A percentile compares a stretch with the other conserved stretches of the same genome.
Conservation (phyloP, 2,888 invertebrate species). For the Agelastica alni region DNA sequence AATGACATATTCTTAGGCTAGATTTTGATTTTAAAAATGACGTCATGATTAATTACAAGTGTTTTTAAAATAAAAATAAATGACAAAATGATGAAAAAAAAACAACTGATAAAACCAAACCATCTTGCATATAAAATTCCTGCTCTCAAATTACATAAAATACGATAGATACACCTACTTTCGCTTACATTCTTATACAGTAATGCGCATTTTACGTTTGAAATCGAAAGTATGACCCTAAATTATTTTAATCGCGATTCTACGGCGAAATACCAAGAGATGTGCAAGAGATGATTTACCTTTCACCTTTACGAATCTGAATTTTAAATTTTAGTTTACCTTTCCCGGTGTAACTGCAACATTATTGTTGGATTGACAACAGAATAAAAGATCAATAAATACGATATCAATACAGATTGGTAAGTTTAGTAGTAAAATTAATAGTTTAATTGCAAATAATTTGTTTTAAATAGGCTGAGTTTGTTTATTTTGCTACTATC, state of each 20-base stretch:
- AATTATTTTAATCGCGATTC: constrained; percentile 5
- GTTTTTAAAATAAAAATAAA: no score
- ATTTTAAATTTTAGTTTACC: constrained; percentile 22
- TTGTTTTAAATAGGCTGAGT: no score
- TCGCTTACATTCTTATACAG: constrained; percentile 7
- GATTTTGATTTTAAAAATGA: no score
- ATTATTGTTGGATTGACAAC: background rate
- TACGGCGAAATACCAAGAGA: background rate
- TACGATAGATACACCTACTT: constrained; percentile 11
- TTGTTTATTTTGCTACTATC: no score
- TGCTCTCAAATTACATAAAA: constrained; percentile 12
- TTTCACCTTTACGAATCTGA: constrained; percentile 43
- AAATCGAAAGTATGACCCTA: constrained; percentile 10
- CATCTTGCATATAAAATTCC: constrained; percentile 1
- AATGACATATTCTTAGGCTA: no score
- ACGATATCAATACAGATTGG: no score
- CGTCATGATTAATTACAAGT: no score
- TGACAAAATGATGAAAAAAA: no score
- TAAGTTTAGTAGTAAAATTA: no score
- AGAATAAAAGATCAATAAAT: background rate
- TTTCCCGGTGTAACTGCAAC: background rate
- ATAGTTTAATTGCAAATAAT: no score
- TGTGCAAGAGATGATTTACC: constrained; percentile 31
- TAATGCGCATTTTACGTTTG: background rate
- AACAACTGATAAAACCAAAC: background rate